Conservation (phyloP, 2,113 vertebrate genomes). For the Ancistrus triradiatus region DNA sequence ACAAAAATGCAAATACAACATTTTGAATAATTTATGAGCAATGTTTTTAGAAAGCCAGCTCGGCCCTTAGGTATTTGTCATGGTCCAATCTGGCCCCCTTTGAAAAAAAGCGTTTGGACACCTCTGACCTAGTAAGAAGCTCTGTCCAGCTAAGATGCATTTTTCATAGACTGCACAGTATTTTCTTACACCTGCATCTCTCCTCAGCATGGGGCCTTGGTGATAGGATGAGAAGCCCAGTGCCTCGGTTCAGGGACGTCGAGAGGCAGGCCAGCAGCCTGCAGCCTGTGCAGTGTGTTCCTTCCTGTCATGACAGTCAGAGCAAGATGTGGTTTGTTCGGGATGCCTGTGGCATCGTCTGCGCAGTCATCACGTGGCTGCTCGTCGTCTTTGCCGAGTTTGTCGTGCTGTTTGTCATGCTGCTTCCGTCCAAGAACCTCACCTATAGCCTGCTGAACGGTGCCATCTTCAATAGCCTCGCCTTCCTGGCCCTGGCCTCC, state of each 20-base stretch:
- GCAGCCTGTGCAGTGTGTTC: conserved; percentile 81
- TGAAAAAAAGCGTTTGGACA: too few species aligned
- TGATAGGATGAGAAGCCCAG: conserved; percentile 86
- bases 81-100: too few species aligned
- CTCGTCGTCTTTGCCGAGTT: conserved; percentile 95
- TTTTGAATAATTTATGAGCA: too few species aligned
- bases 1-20: too few species aligned
- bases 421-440: conserved; percentile 88
- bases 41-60: too few species aligned
- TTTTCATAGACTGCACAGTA: neutral
- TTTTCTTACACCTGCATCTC: neutral
- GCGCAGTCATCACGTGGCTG: conserved; percentile 90
- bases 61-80: too few species aligned
- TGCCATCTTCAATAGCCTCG: conserved; percentile 85
- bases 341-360: conserved; percentile 92
- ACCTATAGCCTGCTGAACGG: conserved; percentile 90
- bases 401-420: conserved; percentile 94
- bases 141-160: too few species aligned
- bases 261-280: conserved; percentile 81
- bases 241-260: conserved; percentile 84
- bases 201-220: conserved; percentile 41
- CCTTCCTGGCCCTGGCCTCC: conserved; percentile 91
- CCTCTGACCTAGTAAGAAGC: too few species aligned
- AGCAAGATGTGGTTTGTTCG: conserved; percentile 95
- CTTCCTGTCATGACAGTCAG: conserved; percentile 74